phyloP scores from a whole-genome alignment of 2,113 vertebrate species.

The Madoqua kirkii region DNA sequence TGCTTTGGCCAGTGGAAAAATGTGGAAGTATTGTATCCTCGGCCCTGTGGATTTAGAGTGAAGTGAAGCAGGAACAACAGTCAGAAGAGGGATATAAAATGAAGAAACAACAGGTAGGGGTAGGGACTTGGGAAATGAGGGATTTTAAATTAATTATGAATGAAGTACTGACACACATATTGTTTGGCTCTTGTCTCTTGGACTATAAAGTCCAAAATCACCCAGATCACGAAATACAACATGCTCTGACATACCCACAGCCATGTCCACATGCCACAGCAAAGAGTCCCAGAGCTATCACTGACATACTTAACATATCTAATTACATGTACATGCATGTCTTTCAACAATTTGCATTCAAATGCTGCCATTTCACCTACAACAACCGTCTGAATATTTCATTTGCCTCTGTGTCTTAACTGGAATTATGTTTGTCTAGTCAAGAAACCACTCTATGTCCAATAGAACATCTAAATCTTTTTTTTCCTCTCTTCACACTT shows the following conservation, averaged over 20 bases:
- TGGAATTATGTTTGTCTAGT: too few species aligned
- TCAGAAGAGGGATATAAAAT: not conserved
- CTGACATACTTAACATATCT: too few species aligned
- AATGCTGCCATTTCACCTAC: not conserved
- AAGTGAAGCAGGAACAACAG: not conserved
- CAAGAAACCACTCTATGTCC: too few species aligned
- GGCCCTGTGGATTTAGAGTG: not conserved
- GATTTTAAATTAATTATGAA: not conserved
- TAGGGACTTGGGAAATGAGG: not conserved
- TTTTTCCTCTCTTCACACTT: too few species aligned
- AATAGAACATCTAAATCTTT: too few species aligned
- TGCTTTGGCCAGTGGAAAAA: not conserved
- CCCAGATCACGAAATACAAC: not conserved
- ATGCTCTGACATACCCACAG: not conserved
- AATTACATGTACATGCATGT: not conserved
- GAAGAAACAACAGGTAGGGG: not conserved
- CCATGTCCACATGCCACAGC: too few species aligned
- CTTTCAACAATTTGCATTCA: not conserved
- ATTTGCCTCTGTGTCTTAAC: too few species aligned
- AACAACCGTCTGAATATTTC: accelerated
- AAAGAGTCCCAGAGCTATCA: not conserved
- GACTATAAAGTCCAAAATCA: not conserved
- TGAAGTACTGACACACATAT: not conserved
- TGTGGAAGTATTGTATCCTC: not conserved
- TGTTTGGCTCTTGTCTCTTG: not conserved